phyloP scores from a whole-genome alignment of 2,888 invertebrate species.

The Rotaria socialis region DNA sequence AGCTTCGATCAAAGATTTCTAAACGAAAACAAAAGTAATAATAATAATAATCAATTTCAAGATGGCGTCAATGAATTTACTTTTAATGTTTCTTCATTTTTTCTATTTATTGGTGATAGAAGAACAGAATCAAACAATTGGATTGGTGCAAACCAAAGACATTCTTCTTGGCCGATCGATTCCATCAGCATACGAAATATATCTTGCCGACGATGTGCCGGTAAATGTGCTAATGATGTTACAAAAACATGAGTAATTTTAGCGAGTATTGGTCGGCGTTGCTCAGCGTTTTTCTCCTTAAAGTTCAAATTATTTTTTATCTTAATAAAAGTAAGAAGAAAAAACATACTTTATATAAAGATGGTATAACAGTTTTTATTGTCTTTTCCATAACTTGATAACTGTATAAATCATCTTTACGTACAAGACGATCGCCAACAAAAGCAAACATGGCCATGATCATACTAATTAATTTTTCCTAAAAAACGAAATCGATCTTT shows the following conservation, averaged over 20 bases:
- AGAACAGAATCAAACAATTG: slow-evolving; percentile 55
- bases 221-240: slow-evolving; percentile 82
- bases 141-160: slow-evolving; percentile 60
- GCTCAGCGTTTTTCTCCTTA: slow-evolving; percentile 47
- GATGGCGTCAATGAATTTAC: neutral
- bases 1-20: slow-evolving; percentile 28
- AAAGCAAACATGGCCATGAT: slow-evolving; percentile 95
- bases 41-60: too few species aligned
- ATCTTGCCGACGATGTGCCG: slow-evolving; percentile 79
- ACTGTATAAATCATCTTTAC: slow-evolving; percentile 89
- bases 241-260: slow-evolving; percentile 75
- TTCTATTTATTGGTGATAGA: slow-evolving; percentile 17
- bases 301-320: neutral
- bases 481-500: slow-evolving; percentile 32
- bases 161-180: slow-evolving; percentile 64
- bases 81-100: slow-evolving; percentile 35
- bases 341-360: slow-evolving; percentile 65
- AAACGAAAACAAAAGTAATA: neutral
- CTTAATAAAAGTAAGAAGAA: neutral
- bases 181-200: slow-evolving; percentile 71
- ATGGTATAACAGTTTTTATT: slow-evolving; percentile 81
- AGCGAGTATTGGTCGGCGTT: slow-evolving; percentile 28
- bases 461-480: slow-evolving; percentile 75
- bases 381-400: slow-evolving; percentile 85
- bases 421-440: slow-evolving; percentile 84